These are phyloP conservation scores for Chitala chitala DNA, from an alignment of 2,113 vertebrate species.

Conservation along the genomic window DNA sequence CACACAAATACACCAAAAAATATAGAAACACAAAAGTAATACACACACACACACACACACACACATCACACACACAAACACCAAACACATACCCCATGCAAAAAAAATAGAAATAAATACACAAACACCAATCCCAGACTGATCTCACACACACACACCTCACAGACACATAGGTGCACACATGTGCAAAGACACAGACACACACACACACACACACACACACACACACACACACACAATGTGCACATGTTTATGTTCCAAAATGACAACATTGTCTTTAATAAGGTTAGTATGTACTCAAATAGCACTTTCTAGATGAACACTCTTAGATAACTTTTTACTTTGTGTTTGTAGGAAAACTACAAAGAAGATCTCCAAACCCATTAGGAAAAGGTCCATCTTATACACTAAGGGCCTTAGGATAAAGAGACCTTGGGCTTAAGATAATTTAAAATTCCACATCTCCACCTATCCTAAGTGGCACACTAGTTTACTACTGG, in stretches of 20 bases:
- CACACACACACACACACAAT: background rate
- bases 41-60: background rate
- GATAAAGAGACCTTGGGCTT: background rate
- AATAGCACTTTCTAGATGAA: too few relatives aligned
- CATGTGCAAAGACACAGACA: background rate
- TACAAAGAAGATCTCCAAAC: background rate
- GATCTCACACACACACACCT: background rate
- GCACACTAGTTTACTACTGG: background rate
- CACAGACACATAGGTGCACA: conserved; percentile 11
- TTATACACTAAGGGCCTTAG: background rate
- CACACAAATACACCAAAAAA: background rate
- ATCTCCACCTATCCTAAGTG: background rate
- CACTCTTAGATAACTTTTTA: too few relatives aligned
- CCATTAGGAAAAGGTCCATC: background rate
- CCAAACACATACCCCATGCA: background rate
- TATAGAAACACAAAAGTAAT: background rate
- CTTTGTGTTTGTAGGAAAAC: conserved; percentile 8
- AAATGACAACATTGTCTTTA: too few relatives aligned
- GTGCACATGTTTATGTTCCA: too few relatives aligned
- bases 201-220: conserved; percentile 1
- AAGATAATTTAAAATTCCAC: too few relatives aligned
- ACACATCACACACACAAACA: background rate
- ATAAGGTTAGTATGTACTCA: too few relatives aligned
- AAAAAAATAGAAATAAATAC: background rate
- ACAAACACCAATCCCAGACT: too few relatives aligned